Percentiles rank a stretch among this genome's conserved stretches.
These are phyloP conservation scores for Macroramphosus scolopax DNA, from an alignment of 2,797 vertebrate genomes.

Conservation along the genomic window DNA sequence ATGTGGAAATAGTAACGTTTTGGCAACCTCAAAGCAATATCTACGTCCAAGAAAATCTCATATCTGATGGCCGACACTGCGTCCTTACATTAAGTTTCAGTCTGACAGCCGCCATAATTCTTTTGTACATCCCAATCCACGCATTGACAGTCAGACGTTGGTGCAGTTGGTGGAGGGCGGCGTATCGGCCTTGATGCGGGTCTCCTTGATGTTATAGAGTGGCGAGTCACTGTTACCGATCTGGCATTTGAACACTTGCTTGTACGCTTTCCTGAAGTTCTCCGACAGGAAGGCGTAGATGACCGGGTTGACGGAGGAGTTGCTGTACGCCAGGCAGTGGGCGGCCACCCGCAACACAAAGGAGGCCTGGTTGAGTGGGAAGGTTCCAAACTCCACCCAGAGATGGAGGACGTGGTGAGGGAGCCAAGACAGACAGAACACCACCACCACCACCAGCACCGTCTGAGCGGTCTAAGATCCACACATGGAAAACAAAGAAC, in stretches of 20 bases:
- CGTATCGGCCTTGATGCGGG: constrained; percentile 84
- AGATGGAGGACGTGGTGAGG: constrained; percentile 93
- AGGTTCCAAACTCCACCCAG: constrained; percentile 94
- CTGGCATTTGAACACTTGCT: constrained; percentile 93
- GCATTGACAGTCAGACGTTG: constrained; percentile 79
- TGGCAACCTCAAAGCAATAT: constrained; percentile 15
- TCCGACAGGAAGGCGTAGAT: constrained; percentile 97
- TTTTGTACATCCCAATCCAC: not conserved
- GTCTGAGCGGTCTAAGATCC: constrained; percentile 90
- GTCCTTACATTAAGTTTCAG: constrained; percentile 10
- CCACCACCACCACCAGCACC: constrained; percentile 94
- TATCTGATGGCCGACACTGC: not conserved
- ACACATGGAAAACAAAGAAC: constrained; percentile 6
- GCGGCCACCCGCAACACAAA: constrained; percentile 89
- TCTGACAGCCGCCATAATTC: too few relatives aligned
- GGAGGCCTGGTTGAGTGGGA: constrained; percentile 93
- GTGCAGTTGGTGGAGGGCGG: constrained; percentile 92
- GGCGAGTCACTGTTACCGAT: constrained; percentile 67
- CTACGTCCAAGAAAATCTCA: constrained; percentile 12
- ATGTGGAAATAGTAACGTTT: constrained; percentile 41
- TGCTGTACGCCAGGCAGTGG: constrained; percentile 97
- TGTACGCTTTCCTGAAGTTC: constrained; percentile 97
- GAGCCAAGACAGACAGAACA: constrained; percentile 97
- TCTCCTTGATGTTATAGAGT: constrained; percentile 82
- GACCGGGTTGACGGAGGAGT: constrained; percentile 96